Evolutionary conservation across 2,113 vertebrate species (phyloP), one percentile per base, ranked within the genome.

Genomic region (Glaucidium brasilianum): DNA sequence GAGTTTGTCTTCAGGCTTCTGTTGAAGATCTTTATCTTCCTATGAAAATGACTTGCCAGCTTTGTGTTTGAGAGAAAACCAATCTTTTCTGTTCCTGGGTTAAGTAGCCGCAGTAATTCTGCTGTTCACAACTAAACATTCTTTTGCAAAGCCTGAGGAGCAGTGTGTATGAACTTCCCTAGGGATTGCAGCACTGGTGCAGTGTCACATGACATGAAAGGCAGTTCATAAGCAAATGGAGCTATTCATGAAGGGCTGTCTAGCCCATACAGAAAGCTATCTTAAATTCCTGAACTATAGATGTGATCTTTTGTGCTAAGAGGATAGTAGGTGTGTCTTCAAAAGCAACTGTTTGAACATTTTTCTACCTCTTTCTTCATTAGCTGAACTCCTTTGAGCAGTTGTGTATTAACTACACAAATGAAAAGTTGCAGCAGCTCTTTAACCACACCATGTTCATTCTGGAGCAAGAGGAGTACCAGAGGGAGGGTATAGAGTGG

Each of bases 351-450:
- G 45, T 15, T 43, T 3, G 11, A 35, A 68, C 50, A 9, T 66
- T 30, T 83, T 63, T 69, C 69, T 74, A 19, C 15, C 16, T 88
- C 80, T 49, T 92, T 94, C 64, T 90, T 94, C 19, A 35, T 89
- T 83, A 99, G 99, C 87, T 99, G 97, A 99, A 99, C 97, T 99
- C 99, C 11, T 99, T 99, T 66, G 99, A 99, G 97, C 99, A 99
- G 87, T 93, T 99, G 41, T 99, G 99, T 91, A 99, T 99, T 96
- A 99, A 99, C 96, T 99, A 99, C 95, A 99, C 99, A 88, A 99
- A 99, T 10, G 99, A 99, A 92, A 99, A 99, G 97, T 94, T 99
- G 90, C 99, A 99, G 96, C 99, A 99, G 97, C 98, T 99, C 27
- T 99, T 99, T 95, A 99, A 99, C 97, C 99, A 99, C 96, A 99